Evolutionary conservation across 2,888 invertebrate species (phyloP).

Genomic region (Hyalella azteca): DNA sequence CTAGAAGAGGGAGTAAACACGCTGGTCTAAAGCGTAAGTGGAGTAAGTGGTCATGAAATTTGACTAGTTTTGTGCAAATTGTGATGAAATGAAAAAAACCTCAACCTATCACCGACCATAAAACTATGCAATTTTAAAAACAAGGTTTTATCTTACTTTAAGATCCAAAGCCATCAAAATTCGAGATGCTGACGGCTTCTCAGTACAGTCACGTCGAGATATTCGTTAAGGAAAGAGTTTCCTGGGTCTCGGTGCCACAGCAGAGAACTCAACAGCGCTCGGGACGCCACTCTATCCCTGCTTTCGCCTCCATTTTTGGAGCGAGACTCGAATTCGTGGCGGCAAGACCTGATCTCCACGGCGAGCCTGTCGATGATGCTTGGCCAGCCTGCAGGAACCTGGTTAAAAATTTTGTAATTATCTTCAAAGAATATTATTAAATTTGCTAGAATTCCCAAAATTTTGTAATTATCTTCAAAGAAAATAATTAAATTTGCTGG

Average conservation of each 20-base stretch:
- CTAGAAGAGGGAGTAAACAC: too few species aligned
- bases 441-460: too few species aligned
- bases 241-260: background rate
- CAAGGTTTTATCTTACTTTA: background rate
- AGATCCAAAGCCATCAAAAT: background rate
- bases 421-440: too few species aligned
- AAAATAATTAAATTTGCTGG: too few species aligned
- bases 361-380: constrained; percentile 2
- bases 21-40: background rate
- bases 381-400: constrained; percentile 9
- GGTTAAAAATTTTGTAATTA: too few species aligned
- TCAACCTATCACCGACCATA: background rate
- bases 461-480: too few species aligned
- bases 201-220: background rate
- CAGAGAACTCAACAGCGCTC: background rate
- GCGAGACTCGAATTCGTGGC: background rate
- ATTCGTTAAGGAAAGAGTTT: background rate
- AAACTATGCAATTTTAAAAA: background rate
- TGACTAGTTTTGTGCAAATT: background rate
- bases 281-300: background rate
- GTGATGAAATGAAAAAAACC: background rate
- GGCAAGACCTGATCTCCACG: constrained; percentile 3
- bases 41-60: background rate
- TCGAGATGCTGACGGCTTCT: background rate
- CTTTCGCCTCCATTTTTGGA: background rate